Conservation (phyloP, 2,888 invertebrate species). For the Phaonia tiefii region DNA sequence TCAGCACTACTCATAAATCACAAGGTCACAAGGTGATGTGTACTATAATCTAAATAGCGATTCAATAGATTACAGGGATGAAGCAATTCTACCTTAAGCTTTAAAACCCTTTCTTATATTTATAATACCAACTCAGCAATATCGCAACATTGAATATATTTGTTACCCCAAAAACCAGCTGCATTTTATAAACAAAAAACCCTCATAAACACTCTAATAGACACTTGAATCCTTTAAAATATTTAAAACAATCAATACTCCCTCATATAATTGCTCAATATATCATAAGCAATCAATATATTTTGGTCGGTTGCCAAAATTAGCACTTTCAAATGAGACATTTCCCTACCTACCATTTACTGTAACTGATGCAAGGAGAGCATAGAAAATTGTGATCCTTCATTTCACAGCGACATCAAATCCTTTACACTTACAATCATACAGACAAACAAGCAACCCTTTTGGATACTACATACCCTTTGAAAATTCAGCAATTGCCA, state of each 20-base stretch:
- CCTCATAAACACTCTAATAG: not conserved
- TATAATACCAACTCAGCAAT: too few species aligned
- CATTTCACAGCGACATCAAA: not conserved
- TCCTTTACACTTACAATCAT: not conserved
- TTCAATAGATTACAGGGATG: too few species aligned
- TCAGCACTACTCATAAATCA: too few species aligned
- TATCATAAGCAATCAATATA: not conserved
- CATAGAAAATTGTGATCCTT: not conserved
- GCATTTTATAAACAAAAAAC: not conserved
- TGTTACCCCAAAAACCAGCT: not conserved
- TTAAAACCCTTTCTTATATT: too few species aligned
- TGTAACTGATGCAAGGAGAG: not conserved
- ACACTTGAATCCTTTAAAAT: not conserved
- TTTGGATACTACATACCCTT: not conserved
- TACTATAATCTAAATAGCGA: too few species aligned
- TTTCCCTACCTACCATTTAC: not conserved
- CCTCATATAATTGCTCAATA: not conserved
- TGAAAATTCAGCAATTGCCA: not conserved
- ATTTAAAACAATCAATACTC: not conserved
- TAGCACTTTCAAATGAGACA: not conserved
- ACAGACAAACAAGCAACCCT: not conserved
- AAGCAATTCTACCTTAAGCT: too few species aligned
- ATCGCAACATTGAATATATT: too few species aligned
- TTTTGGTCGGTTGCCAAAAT: not conserved
- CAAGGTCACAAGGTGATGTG: too few species aligned